phyloP scores from a whole-genome alignment of 2,888 invertebrate species.

The Spisula subtruncata region DNA sequence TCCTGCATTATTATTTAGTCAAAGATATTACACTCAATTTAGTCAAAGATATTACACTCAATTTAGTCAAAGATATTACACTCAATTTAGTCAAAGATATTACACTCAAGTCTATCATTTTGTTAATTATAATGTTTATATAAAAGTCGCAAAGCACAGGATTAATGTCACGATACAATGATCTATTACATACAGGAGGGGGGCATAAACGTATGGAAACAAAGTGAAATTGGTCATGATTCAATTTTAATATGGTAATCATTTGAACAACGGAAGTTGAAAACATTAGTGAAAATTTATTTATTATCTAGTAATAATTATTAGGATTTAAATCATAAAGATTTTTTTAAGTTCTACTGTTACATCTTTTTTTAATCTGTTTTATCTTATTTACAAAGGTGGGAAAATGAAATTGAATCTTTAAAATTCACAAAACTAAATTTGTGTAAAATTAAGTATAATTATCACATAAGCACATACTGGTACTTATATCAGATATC shows the following conservation, averaged over 20 bases:
- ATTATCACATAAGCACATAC: background rate
- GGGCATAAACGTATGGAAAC: background rate
- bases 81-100: background rate
- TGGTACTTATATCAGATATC: background rate
- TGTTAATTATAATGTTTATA: background rate
- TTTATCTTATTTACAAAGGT: conserved; percentile 8
- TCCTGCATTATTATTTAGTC: background rate
- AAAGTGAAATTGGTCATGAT: background rate
- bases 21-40: background rate
- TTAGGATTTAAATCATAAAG: background rate
- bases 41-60: background rate
- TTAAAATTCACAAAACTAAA: background rate
- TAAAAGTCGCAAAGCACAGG: background rate
- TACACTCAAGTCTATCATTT: background rate
- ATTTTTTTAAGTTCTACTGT: background rate
- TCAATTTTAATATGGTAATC: background rate
- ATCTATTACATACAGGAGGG: background rate
- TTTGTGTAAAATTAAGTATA: background rate
- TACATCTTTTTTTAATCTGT: background rate
- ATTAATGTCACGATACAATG: background rate
- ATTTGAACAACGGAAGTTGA: background rate
- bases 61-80: background rate
- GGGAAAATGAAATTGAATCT: conserved; percentile 19
- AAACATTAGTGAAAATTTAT: background rate
- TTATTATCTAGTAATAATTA: background rate